Evolutionary conservation across 2,797 vertebrate species (phyloP), one percentile per base, ranked within the genome.

Genomic region (Xenentodon cancila): DNA sequence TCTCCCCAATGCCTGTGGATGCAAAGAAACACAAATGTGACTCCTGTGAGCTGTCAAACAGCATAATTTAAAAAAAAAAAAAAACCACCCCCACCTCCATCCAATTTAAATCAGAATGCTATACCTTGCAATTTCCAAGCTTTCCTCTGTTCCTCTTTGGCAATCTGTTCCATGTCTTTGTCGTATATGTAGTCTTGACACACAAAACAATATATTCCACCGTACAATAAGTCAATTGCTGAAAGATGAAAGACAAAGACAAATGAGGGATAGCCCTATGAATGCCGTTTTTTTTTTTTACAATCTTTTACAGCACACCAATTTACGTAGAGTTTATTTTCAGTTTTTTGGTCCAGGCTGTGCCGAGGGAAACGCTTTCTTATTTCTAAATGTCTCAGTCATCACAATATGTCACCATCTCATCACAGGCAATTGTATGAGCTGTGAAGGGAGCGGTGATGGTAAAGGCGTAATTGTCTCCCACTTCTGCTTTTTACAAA

Each of bases 121-220:
- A 69, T 92, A 99, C 97, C 97, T 98, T 99, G 97, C 89, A 99
- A 90, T 90, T 99, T 99, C 97, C 97, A 99, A 67, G 97, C 95
- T 92, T 97, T 99, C 77, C 96, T 95, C 92, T 99, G 97, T 89
- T 99, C 97, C 92, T 99, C 97, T 97, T 98, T 99, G 95, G 97
- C 97, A 90, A 99, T 97, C 92, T 97, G 96, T 87, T 99, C 97
- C 94, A 99, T 97, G 88, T 99, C 97, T 95, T 97, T 99, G 94
- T 99, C 97, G 79, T 99, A 99, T 91, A 99, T 97, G 93, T 99
- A 99, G 94, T 99, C 97, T 95, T 99, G 97, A 95, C 97, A 99
- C 91, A 97, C 93, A 93, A 99, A 99, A 95, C 97, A 99, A 92
- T 99, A 99, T 91, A 99, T 97, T 83, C 96, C 97, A 67, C 97